phyloP scores from a whole-genome alignment of 2,888 invertebrate species.

The Ichneumoninae sp. region DNA sequence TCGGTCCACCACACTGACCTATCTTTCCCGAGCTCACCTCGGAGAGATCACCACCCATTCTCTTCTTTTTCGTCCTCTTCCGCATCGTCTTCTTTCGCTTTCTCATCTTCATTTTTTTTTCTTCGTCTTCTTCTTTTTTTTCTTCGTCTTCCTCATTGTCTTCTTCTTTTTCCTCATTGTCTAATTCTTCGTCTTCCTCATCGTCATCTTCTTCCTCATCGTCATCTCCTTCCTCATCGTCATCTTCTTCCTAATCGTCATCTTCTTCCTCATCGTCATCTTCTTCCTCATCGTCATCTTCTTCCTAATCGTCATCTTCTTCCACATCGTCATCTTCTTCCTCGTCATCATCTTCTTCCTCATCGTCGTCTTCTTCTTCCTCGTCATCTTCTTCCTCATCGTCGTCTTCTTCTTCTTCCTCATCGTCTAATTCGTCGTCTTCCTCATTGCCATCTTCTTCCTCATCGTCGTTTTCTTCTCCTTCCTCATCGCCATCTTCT shows the following conservation, averaged over 20 bases:
- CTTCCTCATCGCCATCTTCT: too few species aligned
- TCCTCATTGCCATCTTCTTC: too few species aligned
- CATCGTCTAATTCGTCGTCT: background rate
- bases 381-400: background rate
- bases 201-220: background rate
- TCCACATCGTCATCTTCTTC: background rate
- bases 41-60: background rate
- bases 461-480: background rate
- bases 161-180: background rate
- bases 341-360: background rate
- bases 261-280: background rate
- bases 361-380: background rate
- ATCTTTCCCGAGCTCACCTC: background rate
- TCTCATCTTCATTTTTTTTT: background rate
- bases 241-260: background rate
- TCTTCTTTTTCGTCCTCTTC: background rate
- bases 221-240: background rate
- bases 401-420: background rate
- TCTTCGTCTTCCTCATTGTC: background rate
- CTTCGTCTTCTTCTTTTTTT: background rate
- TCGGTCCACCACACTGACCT: constrained; percentile 51
- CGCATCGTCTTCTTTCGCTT: background rate
- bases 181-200: background rate
- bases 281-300: background rate
- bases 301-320: too few species aligned